These are phyloP conservation scores for Phyto melanocephala DNA, from an alignment of 2,888 invertebrate genomes.

Conservation along the genomic window DNA sequence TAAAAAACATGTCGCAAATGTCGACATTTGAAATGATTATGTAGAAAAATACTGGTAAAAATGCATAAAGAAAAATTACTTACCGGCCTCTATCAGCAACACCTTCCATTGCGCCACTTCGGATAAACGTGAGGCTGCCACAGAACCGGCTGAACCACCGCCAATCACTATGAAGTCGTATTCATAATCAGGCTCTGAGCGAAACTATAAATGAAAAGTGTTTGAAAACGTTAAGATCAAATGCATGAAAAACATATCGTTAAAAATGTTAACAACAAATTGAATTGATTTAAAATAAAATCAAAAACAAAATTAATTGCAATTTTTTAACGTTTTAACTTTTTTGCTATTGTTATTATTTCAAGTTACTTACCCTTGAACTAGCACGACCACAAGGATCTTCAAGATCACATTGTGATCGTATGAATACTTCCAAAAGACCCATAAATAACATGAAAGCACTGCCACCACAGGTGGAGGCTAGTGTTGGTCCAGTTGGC, in stretches of 20 bases:
- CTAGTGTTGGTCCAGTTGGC: constrained; percentile 89
- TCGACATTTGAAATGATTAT: constrained; percentile 1
- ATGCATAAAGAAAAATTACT: constrained; percentile 64
- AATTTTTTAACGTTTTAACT: too few relatives aligned
- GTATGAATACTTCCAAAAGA: constrained; percentile 89
- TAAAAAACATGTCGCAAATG: background rate
- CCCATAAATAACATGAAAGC: constrained; percentile 95
- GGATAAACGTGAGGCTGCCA: constrained; percentile 78
- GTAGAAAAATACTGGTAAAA: background rate
- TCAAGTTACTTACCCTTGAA: constrained; percentile 76
- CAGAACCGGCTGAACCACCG: constrained; percentile 78
- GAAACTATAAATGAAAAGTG: constrained; percentile 71
- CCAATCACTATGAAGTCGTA: constrained; percentile 79
- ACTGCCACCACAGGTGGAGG: constrained; percentile 90
- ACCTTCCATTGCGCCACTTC: constrained; percentile 79
- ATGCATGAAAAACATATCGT: background rate
- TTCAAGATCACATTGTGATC: constrained; percentile 92
- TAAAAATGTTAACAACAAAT: background rate
- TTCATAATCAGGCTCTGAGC: constrained; percentile 78
- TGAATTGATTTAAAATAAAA: background rate
- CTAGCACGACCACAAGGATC: constrained; percentile 90
- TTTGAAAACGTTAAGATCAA: background rate
- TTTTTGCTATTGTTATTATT: background rate
- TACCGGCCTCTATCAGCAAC: constrained; percentile 79
- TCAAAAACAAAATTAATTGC: background rate